Base-by-base conservation (phyloP, 2,113 vertebrate genomes). In the Spilogale gracilis region DNA sequence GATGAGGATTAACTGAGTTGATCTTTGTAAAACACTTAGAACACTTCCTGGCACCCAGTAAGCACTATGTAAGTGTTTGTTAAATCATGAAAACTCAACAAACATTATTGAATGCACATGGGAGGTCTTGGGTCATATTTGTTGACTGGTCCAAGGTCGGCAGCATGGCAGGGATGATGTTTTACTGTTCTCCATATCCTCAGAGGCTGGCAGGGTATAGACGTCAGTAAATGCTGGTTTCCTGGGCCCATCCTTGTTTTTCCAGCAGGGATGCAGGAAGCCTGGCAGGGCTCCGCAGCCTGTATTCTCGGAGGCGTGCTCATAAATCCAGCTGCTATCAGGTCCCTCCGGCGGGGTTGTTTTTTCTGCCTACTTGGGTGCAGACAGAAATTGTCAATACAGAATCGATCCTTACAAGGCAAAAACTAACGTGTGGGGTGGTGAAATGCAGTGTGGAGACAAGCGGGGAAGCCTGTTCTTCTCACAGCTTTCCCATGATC, bases 381-480 rank as follows among this genome's bases (percentile, higher is more conserved):
- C 67, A 63, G 96, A 97, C 97, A 91, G 96, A 73, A 93, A 65
- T 76, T 95, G 94, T 97, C 96, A 23, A 93, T 96, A 60, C 45
- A 32, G 80, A 93, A 73, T 81, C 9, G 0, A 69, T 79, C 79
- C 95, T 89, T 73, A 63, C 2, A 38, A 92, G 92, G 74, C 83
- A 30, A 79, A 93, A 79, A 63, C 32, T 20, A 25, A 56, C 2
- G 92, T 18, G n/a, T 6, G 32, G 48, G 85, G 52, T 0, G 3
- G 84, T 5, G 74, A 58, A 18, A 74, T 0, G 4, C 3, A 17
- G 73, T n/a, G 30, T 11, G 43, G 73, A 54, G 79, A 48, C 67
- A 2, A 25, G 54, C 0, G 18, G 95, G 91, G 43, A 45, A 58
- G 71, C 85, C 45, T 0, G 1, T 32, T 0, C 63, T 54, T 30